phyloP scores from a whole-genome alignment of 37 sponge, comb jelly and placozoan genomes.

The Spongilla lacustris region DNA sequence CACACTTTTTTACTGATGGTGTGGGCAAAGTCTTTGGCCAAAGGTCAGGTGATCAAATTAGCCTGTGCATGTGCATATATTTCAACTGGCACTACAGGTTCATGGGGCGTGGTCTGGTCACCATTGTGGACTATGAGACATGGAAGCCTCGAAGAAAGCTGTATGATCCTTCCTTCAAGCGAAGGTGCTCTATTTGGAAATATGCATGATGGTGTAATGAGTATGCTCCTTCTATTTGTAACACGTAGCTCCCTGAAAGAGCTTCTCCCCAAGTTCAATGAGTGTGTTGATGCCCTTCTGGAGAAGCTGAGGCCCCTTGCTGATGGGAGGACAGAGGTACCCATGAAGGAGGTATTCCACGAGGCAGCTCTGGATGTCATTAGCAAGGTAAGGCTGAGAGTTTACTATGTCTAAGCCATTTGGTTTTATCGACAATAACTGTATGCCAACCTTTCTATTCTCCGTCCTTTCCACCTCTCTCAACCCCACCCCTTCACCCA shows the following conservation, averaged over 20 bases:
- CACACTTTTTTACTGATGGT: neutral
- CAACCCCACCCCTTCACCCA: too few species aligned
- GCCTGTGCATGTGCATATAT: neutral
- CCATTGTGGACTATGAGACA: conserved; percentile 24
- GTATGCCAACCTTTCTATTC: too few species aligned
- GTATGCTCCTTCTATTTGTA: neutral
- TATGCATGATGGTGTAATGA: neutral
- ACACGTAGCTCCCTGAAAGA: neutral
- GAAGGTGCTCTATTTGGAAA: conserved; percentile 13
- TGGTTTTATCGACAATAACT: too few species aligned
- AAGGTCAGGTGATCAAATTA: neutral
- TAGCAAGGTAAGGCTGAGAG: conserved; percentile 2
- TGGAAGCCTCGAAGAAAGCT: conserved; percentile 39
- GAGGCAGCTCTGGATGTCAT: conserved; percentile 5
- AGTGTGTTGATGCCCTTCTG: neutral
- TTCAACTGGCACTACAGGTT: conserved; percentile 3
- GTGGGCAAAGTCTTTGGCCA: neutral
- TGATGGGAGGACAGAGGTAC: neutral
- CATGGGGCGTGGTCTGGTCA: conserved; percentile 27
- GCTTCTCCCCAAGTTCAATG: neutral
- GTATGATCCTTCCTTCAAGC: conserved; percentile 44
- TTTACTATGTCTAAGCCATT: too few species aligned
- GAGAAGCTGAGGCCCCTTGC: neutral
- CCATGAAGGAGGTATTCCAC: neutral
- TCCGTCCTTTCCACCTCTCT: neutral